Percentiles rank a stretch among this genome's conserved stretches.
These are phyloP conservation scores for Coremacera marginata DNA, from an alignment of 2,888 invertebrate genomes.

Conservation along the genomic window DNA sequence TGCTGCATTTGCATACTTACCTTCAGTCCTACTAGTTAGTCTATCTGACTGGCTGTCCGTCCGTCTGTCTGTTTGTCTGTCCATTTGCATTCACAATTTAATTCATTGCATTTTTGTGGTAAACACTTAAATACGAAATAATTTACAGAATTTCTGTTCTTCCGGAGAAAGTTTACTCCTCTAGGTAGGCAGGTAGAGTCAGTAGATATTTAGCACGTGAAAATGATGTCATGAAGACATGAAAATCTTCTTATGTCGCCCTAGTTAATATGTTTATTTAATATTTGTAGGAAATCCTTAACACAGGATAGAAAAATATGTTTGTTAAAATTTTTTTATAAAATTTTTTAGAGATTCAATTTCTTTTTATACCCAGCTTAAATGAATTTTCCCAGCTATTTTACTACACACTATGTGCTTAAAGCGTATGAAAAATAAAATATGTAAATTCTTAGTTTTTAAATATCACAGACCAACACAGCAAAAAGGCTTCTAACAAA, in stretches of 20 bases:
- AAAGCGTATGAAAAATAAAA: too few relatives aligned
- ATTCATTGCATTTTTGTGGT: conserved; percentile 46
- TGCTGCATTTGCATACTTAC: not conserved
- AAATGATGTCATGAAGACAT: too few relatives aligned
- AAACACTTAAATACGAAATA: conserved; percentile 49
- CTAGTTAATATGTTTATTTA: conserved; percentile 4
- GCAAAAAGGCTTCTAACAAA: too few relatives aligned
- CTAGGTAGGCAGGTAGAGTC: too few relatives aligned
- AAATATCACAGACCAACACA: too few relatives aligned
- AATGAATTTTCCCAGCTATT: too few relatives aligned
- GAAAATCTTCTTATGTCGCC: not conserved
- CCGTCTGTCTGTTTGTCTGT: not conserved
- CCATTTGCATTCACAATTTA: conserved; percentile 42
- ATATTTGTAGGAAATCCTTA: conserved; percentile 28
- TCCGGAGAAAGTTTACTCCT: conserved; percentile 8
- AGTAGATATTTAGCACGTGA: too few relatives aligned
- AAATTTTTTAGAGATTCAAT: too few relatives aligned
- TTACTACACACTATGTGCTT: too few relatives aligned
- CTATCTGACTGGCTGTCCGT: not conserved
- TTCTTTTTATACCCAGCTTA: too few relatives aligned
- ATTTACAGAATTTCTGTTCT: conserved; percentile 42
- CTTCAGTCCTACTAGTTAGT: conserved; percentile 34
- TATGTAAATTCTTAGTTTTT: too few relatives aligned
- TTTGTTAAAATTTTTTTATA: too few relatives aligned
- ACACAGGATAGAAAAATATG: not conserved